Evolutionary conservation across 2,797 vertebrate species (phyloP), one percentile per base, ranked within the genome.

Genomic region (Gymnopithys bicolor): DNA sequence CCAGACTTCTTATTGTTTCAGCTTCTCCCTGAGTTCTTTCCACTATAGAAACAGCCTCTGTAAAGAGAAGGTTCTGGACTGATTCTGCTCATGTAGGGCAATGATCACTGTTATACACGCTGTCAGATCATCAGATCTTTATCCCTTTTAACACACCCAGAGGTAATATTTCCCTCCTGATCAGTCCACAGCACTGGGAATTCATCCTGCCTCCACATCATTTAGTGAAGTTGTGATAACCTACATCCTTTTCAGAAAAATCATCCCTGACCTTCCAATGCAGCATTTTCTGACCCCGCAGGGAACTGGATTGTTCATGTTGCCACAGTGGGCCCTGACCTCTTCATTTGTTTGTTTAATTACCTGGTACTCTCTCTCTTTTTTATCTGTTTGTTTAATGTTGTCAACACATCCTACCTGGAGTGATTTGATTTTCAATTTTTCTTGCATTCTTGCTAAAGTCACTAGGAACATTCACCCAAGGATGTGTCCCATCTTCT

Each of bases 261-360:
- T 37, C 19, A n/a, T 41, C 13, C 41, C 62, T 53, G 18, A 4
- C n/a, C 33, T 58, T 35, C 37, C 49, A 67, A 35, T 19, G 13
- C 7, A 18, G 32, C 0, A 1, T 49, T 22, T 46, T 7, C 24
- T 43, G 48, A 46, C 22, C 13, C 41, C 56, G 62, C 46, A 37
- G 14, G 41, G 32, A 63, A 45, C 3, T 2, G 64, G 66, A 63
- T 32, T 76, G 33, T 43, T 75, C 46, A 9, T 0, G 3, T 32
- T 30, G 68, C 49, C 35, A 28, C 45, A 56, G 11, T 27, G 6
- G 3, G 21, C 23, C 56, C 30, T 0, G 2, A 1, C 4, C 11
- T 33, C 69, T 63, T 84, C 2, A 5, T 51, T 53, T 55, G 2
- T 53, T 21, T 58, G 7, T 43, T 43, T 24, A 46, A 62, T 76